Evolutionary conservation across 2,888 invertebrate genomes (phyloP).

Genomic region (Protodeltote pygarga): DNA sequence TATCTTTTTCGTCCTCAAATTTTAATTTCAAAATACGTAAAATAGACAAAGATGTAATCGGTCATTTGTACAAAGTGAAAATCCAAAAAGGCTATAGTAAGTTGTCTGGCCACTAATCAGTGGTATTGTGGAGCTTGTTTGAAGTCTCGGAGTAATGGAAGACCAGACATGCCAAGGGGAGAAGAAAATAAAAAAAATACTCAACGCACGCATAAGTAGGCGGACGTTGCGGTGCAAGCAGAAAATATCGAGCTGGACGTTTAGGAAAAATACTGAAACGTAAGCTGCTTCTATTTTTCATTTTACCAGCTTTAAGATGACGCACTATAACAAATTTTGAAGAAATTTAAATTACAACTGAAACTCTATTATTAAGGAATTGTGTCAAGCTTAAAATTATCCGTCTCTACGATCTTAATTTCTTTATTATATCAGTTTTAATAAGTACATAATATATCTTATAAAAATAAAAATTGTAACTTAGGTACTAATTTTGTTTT

Average conservation of each 20-base stretch:
- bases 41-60: constrained; percentile 32
- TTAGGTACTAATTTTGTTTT: too few relatives aligned
- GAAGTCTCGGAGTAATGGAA: constrained; percentile 75
- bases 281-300: too few relatives aligned
- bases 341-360: too few relatives aligned
- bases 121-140: constrained; percentile 73
- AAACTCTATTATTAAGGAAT: too few relatives aligned
- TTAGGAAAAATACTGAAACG: constrained; percentile 18
- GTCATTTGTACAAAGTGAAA: constrained; percentile 40
- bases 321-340: too few relatives aligned
- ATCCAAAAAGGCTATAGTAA: constrained; percentile 39
- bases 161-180: constrained; percentile 82
- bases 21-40: constrained; percentile 3
- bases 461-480: too few relatives aligned
- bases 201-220: constrained; percentile 76
- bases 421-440: too few relatives aligned
- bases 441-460: too few relatives aligned
- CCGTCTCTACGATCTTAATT: too few relatives aligned
- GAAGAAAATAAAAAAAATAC: constrained; percentile 76
- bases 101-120: constrained; percentile 70
- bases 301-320: too few relatives aligned
- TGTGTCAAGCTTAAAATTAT: too few relatives aligned
- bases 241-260: constrained; percentile 26
- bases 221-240: constrained; percentile 54
- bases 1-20: too few relatives aligned